Evolutionary conservation across 2,888 invertebrate species (phyloP).

Genomic region (Agrotis segetum): DNA sequence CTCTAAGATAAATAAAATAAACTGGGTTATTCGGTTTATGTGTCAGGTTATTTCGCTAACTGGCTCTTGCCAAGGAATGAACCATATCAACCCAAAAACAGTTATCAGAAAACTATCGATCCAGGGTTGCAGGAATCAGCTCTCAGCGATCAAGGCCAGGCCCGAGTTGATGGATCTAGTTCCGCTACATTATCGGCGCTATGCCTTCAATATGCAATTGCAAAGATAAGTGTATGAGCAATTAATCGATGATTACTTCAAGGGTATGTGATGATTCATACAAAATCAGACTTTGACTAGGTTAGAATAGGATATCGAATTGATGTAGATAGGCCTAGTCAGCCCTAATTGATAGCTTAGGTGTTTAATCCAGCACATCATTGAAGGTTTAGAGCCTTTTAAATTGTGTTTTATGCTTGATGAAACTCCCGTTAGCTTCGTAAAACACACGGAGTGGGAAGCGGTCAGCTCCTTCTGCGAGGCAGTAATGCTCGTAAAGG

Average conservation of each 20-base stretch:
- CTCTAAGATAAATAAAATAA: slow-evolving; percentile 14
- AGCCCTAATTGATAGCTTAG: too few relatives aligned
- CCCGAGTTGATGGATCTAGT: too few relatives aligned
- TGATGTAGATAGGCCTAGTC: too few relatives aligned
- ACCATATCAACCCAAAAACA: neutral
- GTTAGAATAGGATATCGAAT: neutral
- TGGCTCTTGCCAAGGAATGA: neutral
- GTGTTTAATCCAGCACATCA: too few relatives aligned
- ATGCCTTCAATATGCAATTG: neutral
- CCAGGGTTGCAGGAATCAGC: too few relatives aligned
- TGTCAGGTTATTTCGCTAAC: slow-evolving; percentile 1
- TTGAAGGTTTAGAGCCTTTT: too few relatives aligned
- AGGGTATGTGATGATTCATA: slow-evolving; percentile 17
- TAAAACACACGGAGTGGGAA: too few relatives aligned
- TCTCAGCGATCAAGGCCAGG: too few relatives aligned
- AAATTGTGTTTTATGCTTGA: too few relatives aligned
- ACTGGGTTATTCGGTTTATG: slow-evolving; percentile 6
- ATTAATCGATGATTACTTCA: slow-evolving; percentile 12
- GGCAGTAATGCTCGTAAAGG: too few relatives aligned
- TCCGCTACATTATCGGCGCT: neutral
- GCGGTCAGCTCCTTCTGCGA: too few relatives aligned
- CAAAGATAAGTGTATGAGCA: slow-evolving; percentile 20
- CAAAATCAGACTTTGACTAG: neutral
- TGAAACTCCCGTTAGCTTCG: too few relatives aligned
- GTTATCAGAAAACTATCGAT: neutral